Base-by-base conservation (phyloP, 2,888 invertebrate genomes). In the Luperina testacea region DNA sequence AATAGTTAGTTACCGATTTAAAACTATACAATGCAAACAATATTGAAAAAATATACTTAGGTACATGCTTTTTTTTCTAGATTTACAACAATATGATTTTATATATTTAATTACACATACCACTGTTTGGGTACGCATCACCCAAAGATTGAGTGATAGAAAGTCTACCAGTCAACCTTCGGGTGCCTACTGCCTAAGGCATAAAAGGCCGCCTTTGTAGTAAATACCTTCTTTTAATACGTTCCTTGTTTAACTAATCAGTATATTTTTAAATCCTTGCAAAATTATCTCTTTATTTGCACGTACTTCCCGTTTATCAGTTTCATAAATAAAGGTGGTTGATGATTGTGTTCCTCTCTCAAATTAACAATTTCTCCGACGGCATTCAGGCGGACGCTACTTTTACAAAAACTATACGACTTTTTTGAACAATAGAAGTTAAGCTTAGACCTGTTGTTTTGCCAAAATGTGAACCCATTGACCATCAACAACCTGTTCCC, bases 401-500 rank as follows among this genome's bases (percentile, higher is more conserved):
- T 81, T 59, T 65, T 82, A 63, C 85, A 87, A 17, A 64, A 48
- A 32, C 24, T 13, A 32, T 59, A 13, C 0, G 86, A 87, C 73
- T 87, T 89, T 75, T 86, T 89, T 1, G 90, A 91, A 68, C 91
- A 91, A 73, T 90, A 92, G 72, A 84, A 91, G 65, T 85, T 75
- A 24, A 9, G 48, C 51, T 86, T 87, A 0, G 83, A 73, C 38
- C 73, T 77, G 65, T 86, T 85, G 75, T 87, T 87, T 75, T 89
- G 89, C 27, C 88, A 87, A 73, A 89, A 92, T 5, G 91, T 90
- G 59, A 87, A 91, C 7, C 86, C 84, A 42, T 89, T 87, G 61
- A 91, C 77, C 87, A 92, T 84, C n/a, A 92, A 67, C 42, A 91
- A 75, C 53, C 77, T 78, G 65, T 81, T 79, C 6, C 90, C 89